Percentiles rank a stretch among this genome's conserved stretches.
phyloP scores from a whole-genome alignment of 2,888 invertebrate genomes.

The Orchesellides sinensis region DNA sequence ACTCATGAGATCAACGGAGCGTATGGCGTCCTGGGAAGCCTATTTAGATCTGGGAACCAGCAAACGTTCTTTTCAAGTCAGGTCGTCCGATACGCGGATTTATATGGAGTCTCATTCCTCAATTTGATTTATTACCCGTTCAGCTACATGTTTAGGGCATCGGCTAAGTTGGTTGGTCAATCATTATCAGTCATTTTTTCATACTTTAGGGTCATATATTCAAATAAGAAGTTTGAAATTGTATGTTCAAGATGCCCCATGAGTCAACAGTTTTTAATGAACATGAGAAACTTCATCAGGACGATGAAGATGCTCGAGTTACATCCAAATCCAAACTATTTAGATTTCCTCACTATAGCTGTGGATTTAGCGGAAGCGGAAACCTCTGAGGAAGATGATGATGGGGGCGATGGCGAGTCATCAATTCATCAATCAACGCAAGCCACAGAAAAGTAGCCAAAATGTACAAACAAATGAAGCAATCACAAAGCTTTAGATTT shows the following conservation, averaged over 20 bases:
- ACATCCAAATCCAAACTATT: too few species aligned
- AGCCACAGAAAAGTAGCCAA: too few species aligned
- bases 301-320: too few species aligned
- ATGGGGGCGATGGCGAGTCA: too few species aligned
- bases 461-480: too few species aligned
- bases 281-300: too few species aligned
- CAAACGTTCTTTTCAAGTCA: conserved; percentile 99
- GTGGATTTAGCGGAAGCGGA: too few species aligned
- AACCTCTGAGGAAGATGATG: too few species aligned
- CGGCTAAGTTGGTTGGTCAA: conserved; percentile 89
- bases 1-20: conserved; percentile 99
- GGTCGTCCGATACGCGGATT: conserved; percentile 96
- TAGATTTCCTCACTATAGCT: too few species aligned
- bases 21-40: conserved; percentile 97
- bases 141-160: conserved; percentile 99
- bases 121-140: conserved; percentile 99
- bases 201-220: not conserved
- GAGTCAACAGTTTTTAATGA: conserved; percentile 99
- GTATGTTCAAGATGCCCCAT: conserved; percentile 87
- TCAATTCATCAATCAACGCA: too few species aligned
- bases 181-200: not conserved
- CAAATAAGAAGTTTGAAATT: not conserved
- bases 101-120: conserved; percentile 96
- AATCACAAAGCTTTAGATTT: too few species aligned
- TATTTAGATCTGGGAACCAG: conserved; percentile 97